Percentiles rank a stretch among this genome's conserved stretches.
Conservation (phyloP, 53 echinoderm and acorn worm species). For the Luidia sarsii region DNA sequence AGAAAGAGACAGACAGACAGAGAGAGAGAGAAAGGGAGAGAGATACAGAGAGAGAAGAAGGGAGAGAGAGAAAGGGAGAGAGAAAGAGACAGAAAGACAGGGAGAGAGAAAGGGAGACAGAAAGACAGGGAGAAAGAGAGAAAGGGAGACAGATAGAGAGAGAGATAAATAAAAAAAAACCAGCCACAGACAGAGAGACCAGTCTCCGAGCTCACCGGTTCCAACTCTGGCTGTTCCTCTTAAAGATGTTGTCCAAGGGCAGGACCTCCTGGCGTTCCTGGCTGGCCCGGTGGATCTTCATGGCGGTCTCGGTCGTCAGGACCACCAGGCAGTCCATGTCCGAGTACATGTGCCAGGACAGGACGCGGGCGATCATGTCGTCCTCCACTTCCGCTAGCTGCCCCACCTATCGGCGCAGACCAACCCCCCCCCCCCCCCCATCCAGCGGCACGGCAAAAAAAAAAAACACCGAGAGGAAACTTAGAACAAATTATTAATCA, state of each 20-base stretch:
- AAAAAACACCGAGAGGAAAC: too few relatives aligned
- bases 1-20: neutral
- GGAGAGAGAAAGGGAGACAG: too few relatives aligned
- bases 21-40: neutral
- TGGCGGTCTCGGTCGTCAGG: slow-evolving; percentile 75
- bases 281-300: slow-evolving; percentile 69
- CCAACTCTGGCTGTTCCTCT: slow-evolving; percentile 72
- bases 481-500: too few relatives aligned
- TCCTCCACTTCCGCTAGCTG: slow-evolving; percentile 82
- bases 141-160: too few relatives aligned
- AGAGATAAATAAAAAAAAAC: too few relatives aligned
- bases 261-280: slow-evolving; percentile 83
- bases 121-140: too few relatives aligned
- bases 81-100: too few relatives aligned
- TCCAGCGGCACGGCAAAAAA: too few relatives aligned
- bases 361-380: slow-evolving; percentile 74
- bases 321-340: slow-evolving; percentile 97
- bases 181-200: too few relatives aligned
- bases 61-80: neutral
- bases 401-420: slow-evolving; percentile 57
- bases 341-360: slow-evolving; percentile 88
- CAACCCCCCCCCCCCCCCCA: too few relatives aligned
- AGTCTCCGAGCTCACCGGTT: slow-evolving; percentile 78
- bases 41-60: too few relatives aligned
- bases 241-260: slow-evolving; percentile 86